Conservation (phyloP, 2,113 vertebrate genomes). For the Cheirogaleus medius region DNA sequence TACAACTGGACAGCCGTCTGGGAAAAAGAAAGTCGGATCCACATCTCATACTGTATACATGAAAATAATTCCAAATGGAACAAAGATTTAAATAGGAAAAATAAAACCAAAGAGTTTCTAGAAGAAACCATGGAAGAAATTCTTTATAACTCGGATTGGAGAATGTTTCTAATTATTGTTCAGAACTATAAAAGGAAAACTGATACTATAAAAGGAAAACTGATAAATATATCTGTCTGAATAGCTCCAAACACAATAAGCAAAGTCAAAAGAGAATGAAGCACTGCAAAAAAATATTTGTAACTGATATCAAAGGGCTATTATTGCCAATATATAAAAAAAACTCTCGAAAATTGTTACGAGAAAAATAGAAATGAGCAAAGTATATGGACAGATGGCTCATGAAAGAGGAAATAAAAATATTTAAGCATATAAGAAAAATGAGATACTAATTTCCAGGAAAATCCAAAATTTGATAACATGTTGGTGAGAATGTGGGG, state of each 20-base stretch:
- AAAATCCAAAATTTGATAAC: not conserved
- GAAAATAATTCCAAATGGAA: not conserved
- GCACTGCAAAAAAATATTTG: not conserved
- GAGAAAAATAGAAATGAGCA: not conserved
- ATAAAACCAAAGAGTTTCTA: not conserved
- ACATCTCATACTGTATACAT: not conserved
- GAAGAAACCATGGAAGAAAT: not conserved
- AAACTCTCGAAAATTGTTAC: not conserved
- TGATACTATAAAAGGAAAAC: not conserved
- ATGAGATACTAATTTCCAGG: not conserved
- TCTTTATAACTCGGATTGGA: not conserved
- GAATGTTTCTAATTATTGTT: slow-evolving; percentile 6
- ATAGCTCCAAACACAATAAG: not conserved
- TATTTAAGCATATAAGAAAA: not conserved
- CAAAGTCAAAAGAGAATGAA: not conserved
- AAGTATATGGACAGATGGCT: not conserved
- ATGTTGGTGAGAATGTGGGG: not conserved
- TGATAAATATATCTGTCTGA: not conserved
- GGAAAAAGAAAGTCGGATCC: not conserved
- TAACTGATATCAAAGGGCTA: not conserved
- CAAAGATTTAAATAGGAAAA: not conserved
- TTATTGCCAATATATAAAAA: not conserved
- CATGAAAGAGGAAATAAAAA: not conserved
- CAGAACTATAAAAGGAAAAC: not conserved
- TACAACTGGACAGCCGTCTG: not conserved